Evolutionary conservation across 1,140 invertebrate species (phyloP).

Genomic region (Diachasma alloeum): DNA sequence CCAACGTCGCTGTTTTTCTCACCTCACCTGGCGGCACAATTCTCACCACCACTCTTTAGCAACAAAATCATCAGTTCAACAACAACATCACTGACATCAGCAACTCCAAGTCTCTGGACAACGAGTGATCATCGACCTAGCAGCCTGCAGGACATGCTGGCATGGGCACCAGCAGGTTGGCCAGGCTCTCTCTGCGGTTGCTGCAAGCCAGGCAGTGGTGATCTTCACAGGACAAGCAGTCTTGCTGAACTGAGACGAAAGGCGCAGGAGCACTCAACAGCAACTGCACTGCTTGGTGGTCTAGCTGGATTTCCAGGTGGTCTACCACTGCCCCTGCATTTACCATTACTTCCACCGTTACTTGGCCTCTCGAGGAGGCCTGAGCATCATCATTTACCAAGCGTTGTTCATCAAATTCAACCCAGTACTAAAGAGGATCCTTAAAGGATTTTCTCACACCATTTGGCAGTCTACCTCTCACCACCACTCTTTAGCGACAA

Average conservation of each 20-base stretch:
- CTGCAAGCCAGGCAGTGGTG: constrained; percentile 66
- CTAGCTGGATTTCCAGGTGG: constrained; percentile 65
- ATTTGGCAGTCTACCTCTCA: constrained; percentile 74
- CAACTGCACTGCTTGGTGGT: constrained; percentile 69
- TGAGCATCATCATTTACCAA: constrained; percentile 52
- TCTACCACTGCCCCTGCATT: constrained; percentile 62
- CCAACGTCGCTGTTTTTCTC: constrained; percentile 79
- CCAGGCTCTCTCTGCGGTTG: constrained; percentile 55
- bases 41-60: constrained; percentile 82
- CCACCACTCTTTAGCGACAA: constrained; percentile 79
- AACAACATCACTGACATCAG: constrained; percentile 53
- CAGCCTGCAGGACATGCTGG: constrained; percentile 58
- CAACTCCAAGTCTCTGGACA: constrained; percentile 56
- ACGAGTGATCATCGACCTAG: constrained; percentile 51
- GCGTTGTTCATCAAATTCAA: constrained; percentile 58
- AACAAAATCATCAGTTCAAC: constrained; percentile 55
- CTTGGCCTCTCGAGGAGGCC: constrained; percentile 59
- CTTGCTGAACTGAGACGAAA: constrained; percentile 87
- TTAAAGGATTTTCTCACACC: constrained; percentile 31
- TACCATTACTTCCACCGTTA: constrained; percentile 65
- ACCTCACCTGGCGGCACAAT: constrained; percentile 78
- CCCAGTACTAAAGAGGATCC: constrained; percentile 60
- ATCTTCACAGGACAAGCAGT: constrained; percentile 71
- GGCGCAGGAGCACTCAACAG: constrained; percentile 90
- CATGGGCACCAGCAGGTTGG: constrained; percentile 59